Base-by-base conservation (phyloP, 2,888 invertebrate genomes). In the Synanthedon formicaeformis region DNA sequence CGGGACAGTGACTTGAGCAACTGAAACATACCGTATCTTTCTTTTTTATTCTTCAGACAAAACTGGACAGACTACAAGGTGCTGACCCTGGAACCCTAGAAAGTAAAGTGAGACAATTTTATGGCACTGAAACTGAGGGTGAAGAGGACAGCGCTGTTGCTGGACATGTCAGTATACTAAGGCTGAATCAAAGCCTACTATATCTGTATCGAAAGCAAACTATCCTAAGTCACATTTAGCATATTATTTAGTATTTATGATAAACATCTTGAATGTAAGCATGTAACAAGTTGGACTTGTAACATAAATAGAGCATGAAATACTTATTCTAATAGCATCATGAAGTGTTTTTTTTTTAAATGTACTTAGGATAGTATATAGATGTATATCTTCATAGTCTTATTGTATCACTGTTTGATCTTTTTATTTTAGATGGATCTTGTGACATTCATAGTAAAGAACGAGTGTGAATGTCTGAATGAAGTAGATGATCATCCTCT, bases 381-480 rank as follows among this genome's bases (percentile, higher is more conserved):
- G n/a, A n/a, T 11, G 11, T 41, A 41, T n/a, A 45, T 13, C 0
- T 13, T 41, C n/a, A 41, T 41, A 13, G 8, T n/a, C 45, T 45
- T 13, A 2, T 45, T 13, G 45, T 45, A 13, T 8, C 45, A 45
- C 45, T 45, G 34, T 49, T 49, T 49, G 12, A n/a, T 45, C 8
- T 50, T 53, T 58, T 55, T 48, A 10, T 87, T 90, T 40, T 84
- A 98, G 96, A 95, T 97, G 93, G 97, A 99, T 78, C 85, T 99
- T 53, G 86, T 82, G 45, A 91, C 93, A 48, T 95, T 98, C 71
- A 94, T 99, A 57, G 90, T 91, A 59, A 97, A 96, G 84, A 90
- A 91, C 58, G 94, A 96, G 67, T 96, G 97, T 80, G 99, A 99
- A 82, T 98, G 98, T 78, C 86, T 99, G 57, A 99, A 99, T 78